These are phyloP conservation scores for Zaprionus kolodkinae DNA, from an alignment of 1,140 invertebrate genomes.

Conservation along the genomic window DNA sequence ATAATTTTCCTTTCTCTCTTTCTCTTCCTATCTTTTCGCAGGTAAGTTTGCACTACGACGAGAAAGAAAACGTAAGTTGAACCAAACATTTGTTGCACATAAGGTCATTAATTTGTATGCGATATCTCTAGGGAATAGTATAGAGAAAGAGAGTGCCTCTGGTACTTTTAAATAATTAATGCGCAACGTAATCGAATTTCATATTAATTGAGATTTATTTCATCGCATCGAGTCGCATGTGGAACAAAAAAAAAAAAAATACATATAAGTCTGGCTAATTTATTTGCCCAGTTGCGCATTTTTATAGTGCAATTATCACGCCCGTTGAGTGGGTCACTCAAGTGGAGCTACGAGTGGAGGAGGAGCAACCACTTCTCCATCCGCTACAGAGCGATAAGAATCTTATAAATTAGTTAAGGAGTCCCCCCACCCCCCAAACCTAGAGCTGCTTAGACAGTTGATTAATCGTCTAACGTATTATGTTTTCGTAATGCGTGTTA, in stretches of 20 bases:
- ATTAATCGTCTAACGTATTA: slow-evolving; percentile 77
- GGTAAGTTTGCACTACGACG: slow-evolving; percentile 80
- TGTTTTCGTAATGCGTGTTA: slow-evolving; percentile 69
- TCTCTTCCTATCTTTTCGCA: slow-evolving; percentile 56
- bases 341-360: slow-evolving; percentile 1
- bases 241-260: slow-evolving; percentile 12
- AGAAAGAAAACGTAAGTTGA: slow-evolving; percentile 82
- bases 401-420: slow-evolving; percentile 76
- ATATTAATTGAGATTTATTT: slow-evolving; percentile 83
- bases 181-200: slow-evolving; percentile 74
- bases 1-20: slow-evolving; percentile 31
- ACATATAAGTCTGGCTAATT: slow-evolving; percentile 57
- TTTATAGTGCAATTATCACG: slow-evolving; percentile 79
- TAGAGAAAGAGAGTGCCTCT: slow-evolving; percentile 16
- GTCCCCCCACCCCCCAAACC: background rate
- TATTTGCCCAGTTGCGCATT: slow-evolving; percentile 74
- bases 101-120: slow-evolving; percentile 54
- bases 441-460: slow-evolving; percentile 67
- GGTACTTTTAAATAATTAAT: slow-evolving; percentile 78
- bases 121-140: slow-evolving; percentile 29
- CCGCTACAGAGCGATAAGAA: slow-evolving; percentile 43
- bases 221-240: slow-evolving; percentile 6
- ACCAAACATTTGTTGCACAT: slow-evolving; percentile 26
- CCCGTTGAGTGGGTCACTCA: slow-evolving; percentile 41
- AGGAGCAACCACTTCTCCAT: too few species aligned